Percentiles rank a stretch among this genome's conserved stretches.
Conservation (phyloP, 1,140 invertebrate genomes). For the Cherax destructor region DNA sequence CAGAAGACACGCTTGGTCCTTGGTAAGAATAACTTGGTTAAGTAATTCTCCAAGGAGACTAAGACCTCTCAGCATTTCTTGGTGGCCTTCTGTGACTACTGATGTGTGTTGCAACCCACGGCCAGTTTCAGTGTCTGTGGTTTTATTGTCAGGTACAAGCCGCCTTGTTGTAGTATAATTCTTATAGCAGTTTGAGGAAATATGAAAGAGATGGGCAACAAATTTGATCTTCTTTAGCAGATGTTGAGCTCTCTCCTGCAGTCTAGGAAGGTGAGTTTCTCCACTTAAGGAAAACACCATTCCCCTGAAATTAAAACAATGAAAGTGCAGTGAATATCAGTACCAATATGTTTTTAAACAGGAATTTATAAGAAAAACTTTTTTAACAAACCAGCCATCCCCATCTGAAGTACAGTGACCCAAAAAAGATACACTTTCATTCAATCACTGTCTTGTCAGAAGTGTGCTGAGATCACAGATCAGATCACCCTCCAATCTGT, state of each 20-base stretch:
- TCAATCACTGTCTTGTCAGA: too few relatives aligned
- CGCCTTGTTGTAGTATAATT: neutral
- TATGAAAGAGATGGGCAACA: constrained; percentile 33
- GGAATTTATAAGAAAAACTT: too few relatives aligned
- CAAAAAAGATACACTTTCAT: too few relatives aligned
- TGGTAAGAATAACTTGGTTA: constrained; percentile 31
- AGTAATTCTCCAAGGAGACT: constrained; percentile 38
- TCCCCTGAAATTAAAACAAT: constrained; percentile 26
- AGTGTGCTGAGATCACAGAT: too few relatives aligned
- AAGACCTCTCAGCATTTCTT: constrained; percentile 23
- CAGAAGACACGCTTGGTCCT: constrained; percentile 41
- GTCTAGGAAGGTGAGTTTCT: constrained; percentile 29
- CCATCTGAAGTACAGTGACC: too few relatives aligned
- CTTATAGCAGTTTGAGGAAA: neutral
- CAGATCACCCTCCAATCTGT: too few relatives aligned
- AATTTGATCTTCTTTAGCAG: constrained; percentile 48
- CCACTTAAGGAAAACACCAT: constrained; percentile 34
- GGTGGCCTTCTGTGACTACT: neutral
- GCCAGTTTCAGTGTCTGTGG: neutral
- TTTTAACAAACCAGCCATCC: too few relatives aligned
- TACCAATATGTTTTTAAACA: too few relatives aligned
- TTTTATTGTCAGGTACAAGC: neutral
- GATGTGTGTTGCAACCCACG: neutral
- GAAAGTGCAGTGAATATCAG: too few relatives aligned
- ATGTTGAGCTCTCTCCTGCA: constrained; percentile 36